Evolutionary conservation across 1,140 invertebrate species (phyloP).

Genomic region (Drosophila grimshawi): DNA sequence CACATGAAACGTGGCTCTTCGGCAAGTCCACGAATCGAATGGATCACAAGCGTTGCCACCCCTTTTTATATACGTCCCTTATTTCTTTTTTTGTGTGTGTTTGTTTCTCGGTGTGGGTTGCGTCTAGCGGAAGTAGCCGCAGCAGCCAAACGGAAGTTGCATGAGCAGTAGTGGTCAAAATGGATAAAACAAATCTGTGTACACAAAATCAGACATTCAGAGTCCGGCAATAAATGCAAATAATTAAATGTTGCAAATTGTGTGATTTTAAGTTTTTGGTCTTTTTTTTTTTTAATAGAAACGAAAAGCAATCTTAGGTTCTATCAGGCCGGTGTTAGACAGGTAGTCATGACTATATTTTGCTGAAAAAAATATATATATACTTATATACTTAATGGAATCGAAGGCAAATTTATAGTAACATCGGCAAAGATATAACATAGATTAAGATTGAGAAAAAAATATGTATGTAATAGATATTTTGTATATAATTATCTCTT

Average conservation of each 20-base stretch:
- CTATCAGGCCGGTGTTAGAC: too few relatives aligned
- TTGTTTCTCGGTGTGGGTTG: neutral
- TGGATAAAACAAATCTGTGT: slow-evolving; percentile 1
- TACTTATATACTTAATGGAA: too few relatives aligned
- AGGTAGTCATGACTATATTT: too few relatives aligned
- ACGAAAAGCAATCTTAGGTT: too few relatives aligned
- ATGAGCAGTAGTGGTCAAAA: slow-evolving; percentile 3
- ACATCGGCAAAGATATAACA: too few relatives aligned
- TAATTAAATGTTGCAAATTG: slow-evolving; percentile 45
- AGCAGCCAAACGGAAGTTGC: slow-evolving; percentile 51
- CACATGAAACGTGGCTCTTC: slow-evolving; percentile 60
- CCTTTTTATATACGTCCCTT: neutral
- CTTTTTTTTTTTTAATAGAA: slow-evolving; percentile 18
- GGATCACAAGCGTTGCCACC: slow-evolving; percentile 61
- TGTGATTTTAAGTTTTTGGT: neutral
- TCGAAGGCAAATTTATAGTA: too few relatives aligned
- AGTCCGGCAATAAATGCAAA: slow-evolving; percentile 51
- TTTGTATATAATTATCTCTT: too few relatives aligned
- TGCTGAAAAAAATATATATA: too few relatives aligned
- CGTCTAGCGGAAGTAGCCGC: slow-evolving; percentile 47
- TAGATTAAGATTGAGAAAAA: too few relatives aligned
- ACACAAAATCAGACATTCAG: slow-evolving; percentile 31
- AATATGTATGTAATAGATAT: too few relatives aligned
- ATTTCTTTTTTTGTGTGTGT: neutral
- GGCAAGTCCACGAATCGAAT: slow-evolving; percentile 50